Evolutionary conservation across 2,797 vertebrate genomes (phyloP), one percentile per base, ranked within the genome.

Genomic region (Nyctalus aviator): DNA sequence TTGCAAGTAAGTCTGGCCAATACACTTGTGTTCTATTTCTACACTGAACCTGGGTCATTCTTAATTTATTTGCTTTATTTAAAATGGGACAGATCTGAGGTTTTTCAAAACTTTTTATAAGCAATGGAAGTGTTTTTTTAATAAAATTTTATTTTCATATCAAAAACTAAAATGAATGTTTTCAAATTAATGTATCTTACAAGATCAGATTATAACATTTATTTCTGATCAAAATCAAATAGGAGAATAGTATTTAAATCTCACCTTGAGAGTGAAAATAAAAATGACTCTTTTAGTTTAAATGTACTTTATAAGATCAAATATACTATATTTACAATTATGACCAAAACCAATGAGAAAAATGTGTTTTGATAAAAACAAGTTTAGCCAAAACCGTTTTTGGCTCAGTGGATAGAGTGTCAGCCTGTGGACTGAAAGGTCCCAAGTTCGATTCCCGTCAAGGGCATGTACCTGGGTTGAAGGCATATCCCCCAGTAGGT

Each of bases 81-180:
- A 69, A 91, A 96, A 87, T 64, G 21, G 10, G 25, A 41, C 85
- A 86, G 30, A 84, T 71, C 0, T 37, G 14, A 94, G 9, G 5
- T 79, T 93, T 50, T 96, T 53, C 48, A 90, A 95, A 57, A 46
- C 23, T 32, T 78, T 83, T 69, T 78, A 82, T 85, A 85, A 76
- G 35, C 41, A 81, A 76, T 17, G 9, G 14, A 75, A 82, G 8
- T 55, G 81, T 82, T 50, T 50, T 50, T 79, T 41, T 79, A 90
- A 75, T 17, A 73, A 94, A 89, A 79, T 83, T 17, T 44, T 59
- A 87, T 53, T 84, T 55, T 77, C 20, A 25, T 68, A 86, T n/a
- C 9, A 87, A 93, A 91, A 95, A 88, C 62, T 37, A 88, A 94
- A 94, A 87, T 79, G 20, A 85, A 6, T 93, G 73, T 66, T 75